Evolutionary conservation across 1,140 invertebrate species (phyloP).

Genomic region (Idris sp.): DNA sequence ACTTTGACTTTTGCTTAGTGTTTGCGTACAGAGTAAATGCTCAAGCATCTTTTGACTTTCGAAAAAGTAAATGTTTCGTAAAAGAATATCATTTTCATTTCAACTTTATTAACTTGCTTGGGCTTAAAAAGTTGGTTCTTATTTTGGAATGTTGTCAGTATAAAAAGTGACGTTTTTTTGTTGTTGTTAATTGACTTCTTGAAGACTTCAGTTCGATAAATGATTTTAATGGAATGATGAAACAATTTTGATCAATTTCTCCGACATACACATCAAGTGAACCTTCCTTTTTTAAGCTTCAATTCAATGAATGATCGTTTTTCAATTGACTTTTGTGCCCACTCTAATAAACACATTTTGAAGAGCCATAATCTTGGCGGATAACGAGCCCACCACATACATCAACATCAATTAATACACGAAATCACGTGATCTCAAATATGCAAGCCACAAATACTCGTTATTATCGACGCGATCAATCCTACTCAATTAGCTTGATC

Average conservation of each 20-base stretch:
- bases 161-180: too few species aligned
- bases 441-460: slow-evolving; percentile 66
- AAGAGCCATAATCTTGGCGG: slow-evolving; percentile 69
- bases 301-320: slow-evolving; percentile 58
- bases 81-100: too few species aligned
- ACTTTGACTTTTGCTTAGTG: too few species aligned
- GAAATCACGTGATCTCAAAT: slow-evolving; percentile 57
- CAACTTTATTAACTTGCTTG: too few species aligned
- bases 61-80: too few species aligned
- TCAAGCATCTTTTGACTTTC: too few species aligned
- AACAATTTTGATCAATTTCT: slow-evolving; percentile 27
- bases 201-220: too few species aligned
- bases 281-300: slow-evolving; percentile 1
- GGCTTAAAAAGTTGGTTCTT: too few species aligned
- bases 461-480: slow-evolving; percentile 78
- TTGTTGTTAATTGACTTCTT: too few species aligned
- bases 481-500: slow-evolving; percentile 78
- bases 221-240: neutral
- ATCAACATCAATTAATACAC: slow-evolving; percentile 72
- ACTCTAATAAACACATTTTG: slow-evolving; percentile 46
- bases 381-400: slow-evolving; percentile 67
- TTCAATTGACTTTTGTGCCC: slow-evolving; percentile 57
- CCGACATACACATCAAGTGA: slow-evolving; percentile 5
- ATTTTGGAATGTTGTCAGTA: too few species aligned
- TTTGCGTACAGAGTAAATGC: too few species aligned